Evolutionary conservation across 92 coral and sea anemone genomes (phyloP).

Genomic region (Pocillopora grandis): DNA sequence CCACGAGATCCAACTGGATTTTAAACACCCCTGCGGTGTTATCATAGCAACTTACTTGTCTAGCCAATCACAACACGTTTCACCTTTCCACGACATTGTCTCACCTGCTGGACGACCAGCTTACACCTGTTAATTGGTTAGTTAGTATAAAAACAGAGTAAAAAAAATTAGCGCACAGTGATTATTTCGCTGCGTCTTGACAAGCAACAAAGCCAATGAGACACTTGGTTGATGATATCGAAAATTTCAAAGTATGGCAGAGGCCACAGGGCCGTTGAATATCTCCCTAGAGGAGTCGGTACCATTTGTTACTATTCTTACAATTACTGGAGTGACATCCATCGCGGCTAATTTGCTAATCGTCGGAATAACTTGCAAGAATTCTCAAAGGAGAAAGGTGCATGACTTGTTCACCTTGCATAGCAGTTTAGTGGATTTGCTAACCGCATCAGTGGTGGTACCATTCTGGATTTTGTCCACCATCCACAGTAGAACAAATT

Average conservation of each 20-base stretch:
- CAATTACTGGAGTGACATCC: conserved; percentile 76
- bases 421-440: conserved; percentile 65
- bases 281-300: conserved; percentile 63
- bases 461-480: conserved; percentile 86
- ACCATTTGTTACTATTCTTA: conserved; percentile 75
- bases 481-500: conserved; percentile 60
- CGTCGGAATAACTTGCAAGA: conserved; percentile 65
- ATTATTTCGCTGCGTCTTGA: background rate
- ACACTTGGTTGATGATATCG: background rate
- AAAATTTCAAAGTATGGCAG: conserved; percentile 1
- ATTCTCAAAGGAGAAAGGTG: conserved; percentile 45
- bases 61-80: conserved; percentile 8
- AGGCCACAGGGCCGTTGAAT: conserved; percentile 42
- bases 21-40: conserved; percentile 16
- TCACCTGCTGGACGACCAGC: conserved; percentile 14
- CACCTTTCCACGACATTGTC: background rate
- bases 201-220: conserved; percentile 21
- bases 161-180: conserved; percentile 17
- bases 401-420: conserved; percentile 76
- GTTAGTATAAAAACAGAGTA: background rate
- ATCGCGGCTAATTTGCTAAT: conserved; percentile 69
- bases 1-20: background rate
- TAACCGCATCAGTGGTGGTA: conserved; percentile 62
- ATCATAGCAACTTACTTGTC: background rate
- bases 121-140: conserved; percentile 32